phyloP scores from a whole-genome alignment of 2,113 vertebrate genomes.

The Boleophthalmus pectinirostris region DNA sequence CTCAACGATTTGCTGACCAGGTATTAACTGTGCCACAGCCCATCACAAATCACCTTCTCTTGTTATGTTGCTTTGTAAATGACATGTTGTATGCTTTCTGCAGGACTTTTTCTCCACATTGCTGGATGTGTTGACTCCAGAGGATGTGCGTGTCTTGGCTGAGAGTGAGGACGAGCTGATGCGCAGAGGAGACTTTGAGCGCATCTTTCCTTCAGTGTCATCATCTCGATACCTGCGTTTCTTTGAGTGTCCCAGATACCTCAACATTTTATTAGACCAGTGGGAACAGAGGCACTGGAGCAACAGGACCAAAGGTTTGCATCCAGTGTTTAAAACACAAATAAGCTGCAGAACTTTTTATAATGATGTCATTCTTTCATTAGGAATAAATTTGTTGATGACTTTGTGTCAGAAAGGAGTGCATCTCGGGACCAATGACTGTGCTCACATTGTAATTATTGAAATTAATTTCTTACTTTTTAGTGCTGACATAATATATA shows the following conservation, averaged over 20 bases:
- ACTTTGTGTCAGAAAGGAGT: constrained; percentile 72
- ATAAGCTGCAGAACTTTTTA: not conserved
- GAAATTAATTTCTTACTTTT: too few species aligned
- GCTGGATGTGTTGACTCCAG: constrained; percentile 88
- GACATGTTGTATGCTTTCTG: not conserved
- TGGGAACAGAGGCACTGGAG: constrained; percentile 90
- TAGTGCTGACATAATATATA: not conserved
- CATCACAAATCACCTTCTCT: not conserved
- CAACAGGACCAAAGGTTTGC: constrained; percentile 80
- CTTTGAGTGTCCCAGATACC: constrained; percentile 91
- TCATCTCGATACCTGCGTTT: constrained; percentile 91
- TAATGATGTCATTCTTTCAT: not conserved
- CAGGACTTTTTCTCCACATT: constrained; percentile 86
- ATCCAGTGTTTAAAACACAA: not conserved
- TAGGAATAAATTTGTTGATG: constrained; percentile 70
- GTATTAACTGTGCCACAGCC: constrained; percentile 62
- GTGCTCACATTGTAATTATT: constrained; percentile 66
- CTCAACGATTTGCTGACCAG: constrained; percentile 82
- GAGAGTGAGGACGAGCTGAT: constrained; percentile 90
- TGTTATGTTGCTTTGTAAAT: not conserved
- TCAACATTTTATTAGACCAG: constrained; percentile 90
- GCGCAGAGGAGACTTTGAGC: constrained; percentile 87
- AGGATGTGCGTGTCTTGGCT: constrained; percentile 86
- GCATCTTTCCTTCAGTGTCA: constrained; percentile 85
- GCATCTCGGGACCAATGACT: constrained; percentile 71